Evolutionary conservation across 2,113 vertebrate genomes (phyloP).

Genomic region (Rhombomys opimus): DNA sequence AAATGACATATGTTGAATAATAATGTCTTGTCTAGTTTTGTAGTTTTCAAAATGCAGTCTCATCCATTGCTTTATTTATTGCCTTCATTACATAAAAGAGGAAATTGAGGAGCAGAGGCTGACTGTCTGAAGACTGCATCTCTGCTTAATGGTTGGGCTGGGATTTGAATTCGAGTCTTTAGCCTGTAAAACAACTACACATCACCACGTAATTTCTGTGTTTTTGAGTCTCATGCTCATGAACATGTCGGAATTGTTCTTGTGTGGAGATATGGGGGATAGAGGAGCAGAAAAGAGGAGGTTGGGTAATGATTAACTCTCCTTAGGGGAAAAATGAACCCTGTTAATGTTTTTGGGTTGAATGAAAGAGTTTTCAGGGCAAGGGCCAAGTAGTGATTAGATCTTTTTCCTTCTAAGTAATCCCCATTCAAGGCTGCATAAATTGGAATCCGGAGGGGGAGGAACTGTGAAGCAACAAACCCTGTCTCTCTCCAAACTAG

Average conservation of each 20-base stretch:
- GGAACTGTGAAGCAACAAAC: conserved; percentile 57
- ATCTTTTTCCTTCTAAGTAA: conserved; percentile 79
- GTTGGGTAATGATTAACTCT: conserved; percentile 78
- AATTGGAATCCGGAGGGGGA: conserved; percentile 72
- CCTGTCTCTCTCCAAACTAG: conserved; percentile 58
- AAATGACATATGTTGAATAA: conserved; percentile 56
- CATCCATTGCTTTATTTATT: neutral
- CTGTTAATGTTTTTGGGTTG: conserved; percentile 79
- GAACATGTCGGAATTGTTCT: conserved; percentile 47
- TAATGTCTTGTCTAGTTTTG: conserved; percentile 37
- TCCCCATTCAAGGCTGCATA: conserved; percentile 74
- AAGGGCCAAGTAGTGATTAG: conserved; percentile 81
- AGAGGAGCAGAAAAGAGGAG: conserved; percentile 43
- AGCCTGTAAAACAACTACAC: neutral
- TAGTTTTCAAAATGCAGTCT: conserved; percentile 58
- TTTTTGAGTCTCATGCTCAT: conserved; percentile 10
- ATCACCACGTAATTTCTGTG: neutral
- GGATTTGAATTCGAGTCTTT: conserved; percentile 57
- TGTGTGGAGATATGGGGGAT: neutral
- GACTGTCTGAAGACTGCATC: neutral
- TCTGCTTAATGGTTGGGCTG: neutral
- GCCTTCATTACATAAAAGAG: neutral
- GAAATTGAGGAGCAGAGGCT: conserved; percentile 16
- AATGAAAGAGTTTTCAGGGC: conserved; percentile 81
- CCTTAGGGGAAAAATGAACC: conserved; percentile 71